A percentile compares a stretch with the other conserved stretches of the same genome.
Conservation (phyloP, 2,888 invertebrate species). For the Arrhopalites spinosus region DNA sequence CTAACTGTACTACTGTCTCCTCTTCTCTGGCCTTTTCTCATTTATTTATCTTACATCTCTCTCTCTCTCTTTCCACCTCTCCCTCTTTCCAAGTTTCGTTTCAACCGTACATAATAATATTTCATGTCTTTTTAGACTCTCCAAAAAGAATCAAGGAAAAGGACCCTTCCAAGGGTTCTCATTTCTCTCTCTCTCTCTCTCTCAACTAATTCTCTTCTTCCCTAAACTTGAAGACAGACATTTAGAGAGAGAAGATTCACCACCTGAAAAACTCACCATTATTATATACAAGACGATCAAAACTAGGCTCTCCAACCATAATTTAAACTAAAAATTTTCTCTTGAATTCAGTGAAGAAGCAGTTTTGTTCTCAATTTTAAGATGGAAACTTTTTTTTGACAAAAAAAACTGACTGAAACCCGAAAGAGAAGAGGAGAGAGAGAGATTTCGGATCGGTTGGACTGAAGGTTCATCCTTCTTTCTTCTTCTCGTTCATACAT, state of each 20-base stretch:
- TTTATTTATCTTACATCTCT: constrained; percentile 26
- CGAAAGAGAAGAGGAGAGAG: constrained; percentile 4
- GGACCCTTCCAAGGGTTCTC: constrained; percentile 15
- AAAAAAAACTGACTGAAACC: constrained; percentile 19
- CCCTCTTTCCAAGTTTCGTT: not conserved
- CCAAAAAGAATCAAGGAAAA: not conserved
- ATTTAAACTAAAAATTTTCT: constrained; percentile 15
- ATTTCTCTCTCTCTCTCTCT: constrained; percentile 5
- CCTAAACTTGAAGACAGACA: not conserved
- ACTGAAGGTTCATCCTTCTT: constrained; percentile 17
- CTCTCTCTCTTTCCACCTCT: not conserved
- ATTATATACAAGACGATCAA: not conserved
- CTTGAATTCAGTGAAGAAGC: constrained; percentile 15
- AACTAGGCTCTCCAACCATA: not conserved
- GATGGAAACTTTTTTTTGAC: constrained; percentile 25
- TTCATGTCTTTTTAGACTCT: not conserved
- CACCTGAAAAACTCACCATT: constrained; percentile 26
- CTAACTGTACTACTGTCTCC: no score
- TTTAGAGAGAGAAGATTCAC: constrained; percentile 11
- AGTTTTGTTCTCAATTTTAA: constrained; percentile 29
- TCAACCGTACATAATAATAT: not conserved
- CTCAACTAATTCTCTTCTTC: not conserved
- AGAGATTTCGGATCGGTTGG: constrained; percentile 34
- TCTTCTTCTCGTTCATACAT: not conserved
- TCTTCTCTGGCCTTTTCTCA: constrained; percentile 26